Conservation (phyloP, 2,888 invertebrate species). For the Perithous albicinctus region DNA sequence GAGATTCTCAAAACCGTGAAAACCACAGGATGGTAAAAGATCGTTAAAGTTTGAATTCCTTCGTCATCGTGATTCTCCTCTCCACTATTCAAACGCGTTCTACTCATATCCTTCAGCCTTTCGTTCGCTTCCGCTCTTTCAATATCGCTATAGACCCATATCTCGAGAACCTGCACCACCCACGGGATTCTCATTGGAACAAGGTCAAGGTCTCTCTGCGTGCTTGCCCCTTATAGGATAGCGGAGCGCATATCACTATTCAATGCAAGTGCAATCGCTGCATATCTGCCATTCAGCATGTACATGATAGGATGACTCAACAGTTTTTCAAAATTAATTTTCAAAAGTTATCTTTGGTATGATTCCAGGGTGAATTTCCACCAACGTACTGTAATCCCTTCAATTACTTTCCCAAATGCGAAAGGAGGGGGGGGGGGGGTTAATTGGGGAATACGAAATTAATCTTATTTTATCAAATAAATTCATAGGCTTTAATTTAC, state of each 20-base stretch:
- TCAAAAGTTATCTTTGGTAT: too few species aligned
- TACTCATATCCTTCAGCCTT: conserved; percentile 3
- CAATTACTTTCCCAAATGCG: too few species aligned
- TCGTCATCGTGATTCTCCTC: conserved; percentile 1
- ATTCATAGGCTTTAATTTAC: too few species aligned
- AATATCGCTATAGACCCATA: background rate
- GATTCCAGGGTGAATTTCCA: too few species aligned
- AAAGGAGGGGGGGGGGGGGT: too few species aligned
- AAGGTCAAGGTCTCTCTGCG: conserved; percentile 47
- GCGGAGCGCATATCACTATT: conserved; percentile 33
- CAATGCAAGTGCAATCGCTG: conserved; percentile 28
- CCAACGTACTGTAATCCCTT: too few species aligned
- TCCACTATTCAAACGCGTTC: conserved; percentile 1
- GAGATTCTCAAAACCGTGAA: background rate
- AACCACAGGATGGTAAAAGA: background rate
- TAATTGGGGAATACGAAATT: too few species aligned
- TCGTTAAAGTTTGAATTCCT: conserved; percentile 34
- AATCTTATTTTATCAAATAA: too few species aligned
- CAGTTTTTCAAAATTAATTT: too few species aligned
- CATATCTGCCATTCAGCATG: background rate
- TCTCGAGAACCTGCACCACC: conserved; percentile 28
- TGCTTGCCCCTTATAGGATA: conserved; percentile 2
- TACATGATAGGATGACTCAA: too few species aligned
- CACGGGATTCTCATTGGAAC: conserved; percentile 36
- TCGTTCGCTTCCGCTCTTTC: conserved; percentile 34